Evolutionary conservation across 2,888 invertebrate species (phyloP), one percentile per base, ranked within the genome.

Genomic region (Lepas anatifera): DNA sequence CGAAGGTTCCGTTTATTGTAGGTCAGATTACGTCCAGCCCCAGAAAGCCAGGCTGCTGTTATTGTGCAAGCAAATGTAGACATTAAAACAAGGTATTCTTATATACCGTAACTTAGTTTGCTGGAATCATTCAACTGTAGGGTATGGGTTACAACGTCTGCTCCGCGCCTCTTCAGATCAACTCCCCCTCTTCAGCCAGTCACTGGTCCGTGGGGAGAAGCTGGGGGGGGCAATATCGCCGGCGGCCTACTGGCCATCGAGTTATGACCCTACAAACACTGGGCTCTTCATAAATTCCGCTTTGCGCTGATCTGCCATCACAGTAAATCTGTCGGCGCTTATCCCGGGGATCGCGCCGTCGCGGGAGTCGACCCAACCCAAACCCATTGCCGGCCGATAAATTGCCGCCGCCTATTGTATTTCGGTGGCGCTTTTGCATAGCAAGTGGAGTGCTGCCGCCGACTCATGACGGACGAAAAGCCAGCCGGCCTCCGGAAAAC

Each of bases 221-320:
- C 13, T 11, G 16, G 32, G 10, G 18, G 32, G 32, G 58, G 22
- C 35, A 35, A 58, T 58, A 22, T 58, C 16, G 58, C 58, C 58
- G 29, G 22, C 7, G 22, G 22, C 58, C 2, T 8, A 2, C 27
- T 29, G 58, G 25, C 58, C 32, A 58, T 58, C 32, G 58, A 58
- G 58, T 58, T 58, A 58, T 58, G 58, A 18, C 32, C 32, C 13
- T 35, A 58, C 58, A 58, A 58, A 58, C 58, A 58, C 58, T 58
- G 58, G 58, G 58, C 58, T 58, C 58, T 58, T 58, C 58, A 58
- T 58, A 58, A 58, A 58, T 58, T 58, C 58, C 58, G 58, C 58
- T 58, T 58, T 25, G 58, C 35, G 18, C 58, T 58, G 58, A 58
- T 58, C 58, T 58, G 58, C 58, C 58, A 58, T 58, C 58, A 58